Percentiles rank a stretch among this genome's conserved stretches.
phyloP scores from a whole-genome alignment of 35 echinoderm and acorn worm species.

The Strongylocentrotus purpuratus region DNA sequence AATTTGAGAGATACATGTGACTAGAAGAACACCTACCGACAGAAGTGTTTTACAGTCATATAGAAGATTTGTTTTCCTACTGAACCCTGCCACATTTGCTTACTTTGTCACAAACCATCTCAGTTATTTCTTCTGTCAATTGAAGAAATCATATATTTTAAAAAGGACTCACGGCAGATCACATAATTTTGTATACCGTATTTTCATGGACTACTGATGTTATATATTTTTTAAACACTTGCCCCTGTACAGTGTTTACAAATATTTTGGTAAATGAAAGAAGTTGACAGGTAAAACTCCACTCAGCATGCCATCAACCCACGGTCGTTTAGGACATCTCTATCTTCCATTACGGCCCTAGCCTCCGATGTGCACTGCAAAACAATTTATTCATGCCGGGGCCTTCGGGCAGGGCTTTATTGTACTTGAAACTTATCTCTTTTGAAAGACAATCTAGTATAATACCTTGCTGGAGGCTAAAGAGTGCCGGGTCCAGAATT shows the following conservation, averaged over 20 bases:
- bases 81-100: too few species aligned
- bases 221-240: not conserved
- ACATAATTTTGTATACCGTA: too few species aligned
- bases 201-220: too few species aligned
- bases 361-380: not conserved
- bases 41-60: too few species aligned
- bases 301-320: not conserved
- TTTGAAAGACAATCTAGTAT: slow-evolving; percentile 12
- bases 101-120: too few species aligned
- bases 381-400: not conserved
- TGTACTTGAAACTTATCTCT: slow-evolving; percentile 5
- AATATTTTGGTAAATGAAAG: not conserved
- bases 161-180: too few species aligned
- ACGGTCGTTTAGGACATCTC: not conserved
- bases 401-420: not conserved
- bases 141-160: too few species aligned
- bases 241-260: not conserved
- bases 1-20: too few species aligned
- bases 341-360: not conserved
- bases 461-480: not conserved
- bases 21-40: too few species aligned
- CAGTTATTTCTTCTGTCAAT: too few species aligned
- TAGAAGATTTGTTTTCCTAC: too few species aligned
- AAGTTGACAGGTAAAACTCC: not conserved
- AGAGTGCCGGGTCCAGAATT: not conserved